phyloP scores from a whole-genome alignment of 2,113 vertebrate species.

The Phrynocephalus versicolor region DNA sequence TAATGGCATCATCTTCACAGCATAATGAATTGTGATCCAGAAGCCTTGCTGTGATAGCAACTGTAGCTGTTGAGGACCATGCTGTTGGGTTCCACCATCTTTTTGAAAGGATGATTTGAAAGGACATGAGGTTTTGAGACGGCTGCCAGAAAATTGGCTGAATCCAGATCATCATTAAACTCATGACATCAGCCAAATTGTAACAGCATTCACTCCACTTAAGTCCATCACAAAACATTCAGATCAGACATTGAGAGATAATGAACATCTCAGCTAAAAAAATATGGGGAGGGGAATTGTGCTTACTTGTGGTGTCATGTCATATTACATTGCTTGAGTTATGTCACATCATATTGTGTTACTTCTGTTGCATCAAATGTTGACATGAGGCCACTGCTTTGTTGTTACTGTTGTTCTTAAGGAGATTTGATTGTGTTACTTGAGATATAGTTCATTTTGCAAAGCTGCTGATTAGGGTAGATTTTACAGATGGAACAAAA shows the following conservation, averaged over 20 bases:
- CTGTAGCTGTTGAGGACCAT: conserved; percentile 53
- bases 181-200: conserved; percentile 60
- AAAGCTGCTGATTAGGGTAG: conserved; percentile 31
- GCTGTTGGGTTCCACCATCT: conserved; percentile 57
- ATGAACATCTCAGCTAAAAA: conserved; percentile 70
- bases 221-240: conserved; percentile 62
- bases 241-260: conserved; percentile 56
- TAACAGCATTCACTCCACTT: conserved; percentile 49
- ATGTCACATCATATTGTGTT: conserved; percentile 62
- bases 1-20: conserved; percentile 13
- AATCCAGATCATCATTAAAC: conserved; percentile 63
- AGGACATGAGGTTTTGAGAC: conserved; percentile 61
- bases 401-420: conserved; percentile 43
- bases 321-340: conserved; percentile 63
- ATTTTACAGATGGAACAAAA: conserved; percentile 25
- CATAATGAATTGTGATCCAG: neutral
- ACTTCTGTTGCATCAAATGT: conserved; percentile 49
- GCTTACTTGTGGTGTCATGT: conserved; percentile 65
- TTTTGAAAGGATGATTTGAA: conserved; percentile 52
- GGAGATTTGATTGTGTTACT: conserved; percentile 48
- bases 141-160: conserved; percentile 53
- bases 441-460: conserved; percentile 30
- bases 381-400: conserved; percentile 62
- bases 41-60: conserved; percentile 9
- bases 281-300: neutral